Evolutionary conservation across 2,888 invertebrate genomes (phyloP), one percentile per base, ranked within the genome.

Genomic region (Spisula solida): DNA sequence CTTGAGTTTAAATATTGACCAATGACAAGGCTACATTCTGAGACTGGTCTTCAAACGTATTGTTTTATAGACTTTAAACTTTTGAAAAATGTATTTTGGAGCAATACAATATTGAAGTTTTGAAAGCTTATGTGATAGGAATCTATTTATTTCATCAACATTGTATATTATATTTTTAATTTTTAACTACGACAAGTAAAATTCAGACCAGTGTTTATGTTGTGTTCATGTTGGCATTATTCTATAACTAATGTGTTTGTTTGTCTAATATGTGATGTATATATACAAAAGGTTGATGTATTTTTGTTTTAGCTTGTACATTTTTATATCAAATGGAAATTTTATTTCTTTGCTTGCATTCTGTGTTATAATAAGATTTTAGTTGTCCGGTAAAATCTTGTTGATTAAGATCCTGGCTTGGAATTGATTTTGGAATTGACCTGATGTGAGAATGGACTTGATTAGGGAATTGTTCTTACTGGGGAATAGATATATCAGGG

Each of bases 291-390:
- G 70, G 31, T 70, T 31, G 70, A 29, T 25, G 25, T 70, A 14
- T 41, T 29, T n/a, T 70, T 29, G 1, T 70, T 14, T 70, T 70
- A 6, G 29, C 70, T n/a, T 20, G 20, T 70, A 29, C 25, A 25
- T 70, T 70, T 31, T 70, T 70, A 70, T 70, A 70, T 70, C 70
- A 70, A 70, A 70, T 70, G 70, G 70, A 29, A 14, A 70, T 70
- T 70, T 0, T 29, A 70, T 70, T 70, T 70, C 70, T 70, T 25
- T 70, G 70, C 70, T 29, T 29, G 25, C 70, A 70, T 25, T 70
- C 31, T 29, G 56, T 56, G 56, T 56, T n/a, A 56, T 5, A 56
- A 14, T 0, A 10, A 18, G 55, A 10, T 10, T 6, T 55, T 6
- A 6, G 1, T 10, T 18, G 14, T 18, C 18, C 18, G 12, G 55